A percentile compares a stretch with the other conserved stretches of the same genome.
Conservation (phyloP, 2,113 vertebrate species). For the Laterallus jamaicensis region DNA sequence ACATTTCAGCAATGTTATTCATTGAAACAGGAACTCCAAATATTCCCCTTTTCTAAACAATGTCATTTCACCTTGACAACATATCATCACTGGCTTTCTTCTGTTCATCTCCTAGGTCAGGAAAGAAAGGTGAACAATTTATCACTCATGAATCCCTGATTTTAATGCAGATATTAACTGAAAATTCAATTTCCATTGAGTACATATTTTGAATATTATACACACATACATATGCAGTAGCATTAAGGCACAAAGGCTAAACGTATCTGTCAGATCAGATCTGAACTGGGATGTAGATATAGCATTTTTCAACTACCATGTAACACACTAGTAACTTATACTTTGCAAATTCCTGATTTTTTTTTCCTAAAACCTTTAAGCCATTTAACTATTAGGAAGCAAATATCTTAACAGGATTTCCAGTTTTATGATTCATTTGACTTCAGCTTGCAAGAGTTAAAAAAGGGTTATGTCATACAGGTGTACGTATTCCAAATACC, state of each 20-base stretch:
- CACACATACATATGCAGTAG: background rate
- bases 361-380: background rate
- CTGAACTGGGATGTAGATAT: background rate
- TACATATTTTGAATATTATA: conserved; percentile 6
- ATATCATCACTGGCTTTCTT: conserved; percentile 28
- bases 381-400: background rate
- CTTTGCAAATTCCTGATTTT: background rate
- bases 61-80: conserved; percentile 46
- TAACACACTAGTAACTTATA: background rate
- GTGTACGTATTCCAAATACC: background rate
- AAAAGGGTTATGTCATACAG: background rate
- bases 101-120: conserved; percentile 3
- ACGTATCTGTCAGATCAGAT: background rate
- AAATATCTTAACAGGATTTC: background rate
- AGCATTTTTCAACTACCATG: background rate
- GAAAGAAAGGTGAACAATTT: conserved; percentile 47
- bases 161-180: conserved; percentile 36
- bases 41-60: conserved; percentile 40
- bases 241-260: conserved; percentile 38
- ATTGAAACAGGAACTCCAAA: conserved; percentile 27
- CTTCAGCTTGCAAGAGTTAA: background rate
- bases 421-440: background rate
- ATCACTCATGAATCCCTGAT: background rate
- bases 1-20: conserved; percentile 32
- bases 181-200: conserved; percentile 39